These are phyloP conservation scores for Onychostruthus taczanowskii DNA, from an alignment of 2,113 vertebrate genomes.

Conservation along the genomic window DNA sequence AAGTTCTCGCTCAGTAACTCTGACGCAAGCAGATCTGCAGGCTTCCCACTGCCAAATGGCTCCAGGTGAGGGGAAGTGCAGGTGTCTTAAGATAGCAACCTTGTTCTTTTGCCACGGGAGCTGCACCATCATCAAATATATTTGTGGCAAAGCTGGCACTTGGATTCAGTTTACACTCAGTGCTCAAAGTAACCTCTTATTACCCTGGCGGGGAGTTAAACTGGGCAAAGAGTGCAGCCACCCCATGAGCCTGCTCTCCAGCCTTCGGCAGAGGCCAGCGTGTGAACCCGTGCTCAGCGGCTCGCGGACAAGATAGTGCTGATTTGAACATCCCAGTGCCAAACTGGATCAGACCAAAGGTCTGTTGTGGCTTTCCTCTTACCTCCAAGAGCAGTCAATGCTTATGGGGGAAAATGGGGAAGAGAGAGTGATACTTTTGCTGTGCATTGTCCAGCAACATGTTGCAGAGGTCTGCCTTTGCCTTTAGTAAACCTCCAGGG, in stretches of 20 bases:
- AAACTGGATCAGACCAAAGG: background rate
- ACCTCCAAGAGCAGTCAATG: background rate
- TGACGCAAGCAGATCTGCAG: background rate
- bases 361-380: background rate
- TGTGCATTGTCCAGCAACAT: background rate
- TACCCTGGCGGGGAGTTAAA: background rate
- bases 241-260: background rate
- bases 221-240: background rate
- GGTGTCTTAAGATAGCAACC: background rate
- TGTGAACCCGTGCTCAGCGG: fast-evolving
- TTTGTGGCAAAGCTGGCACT: background rate
- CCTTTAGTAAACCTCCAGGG: constrained; percentile 31
- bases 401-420: background rate
- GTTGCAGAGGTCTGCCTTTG: background rate
- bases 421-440: background rate
- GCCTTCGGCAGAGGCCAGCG: background rate
- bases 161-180: background rate
- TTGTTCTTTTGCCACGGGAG: background rate
- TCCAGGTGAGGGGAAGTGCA: constrained; percentile 11
- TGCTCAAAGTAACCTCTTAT: background rate
- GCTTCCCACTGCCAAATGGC: background rate
- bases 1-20: background rate
- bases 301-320: fast-evolving
- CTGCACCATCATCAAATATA: background rate
- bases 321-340: background rate